These are phyloP conservation scores for Gastrophysa polygoni DNA, from an alignment of 2,888 invertebrate species.

Conservation along the genomic window DNA sequence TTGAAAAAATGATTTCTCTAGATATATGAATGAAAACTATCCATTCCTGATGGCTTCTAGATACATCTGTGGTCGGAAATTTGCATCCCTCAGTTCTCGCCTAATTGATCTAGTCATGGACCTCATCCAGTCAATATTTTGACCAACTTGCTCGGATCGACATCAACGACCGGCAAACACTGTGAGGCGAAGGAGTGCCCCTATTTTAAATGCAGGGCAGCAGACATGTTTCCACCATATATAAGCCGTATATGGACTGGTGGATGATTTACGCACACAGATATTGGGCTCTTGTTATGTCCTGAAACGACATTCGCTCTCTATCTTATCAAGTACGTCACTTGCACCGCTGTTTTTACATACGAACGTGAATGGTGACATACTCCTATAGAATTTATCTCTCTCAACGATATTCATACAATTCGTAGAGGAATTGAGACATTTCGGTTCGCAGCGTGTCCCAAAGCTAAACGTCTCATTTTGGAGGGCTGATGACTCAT, in stretches of 20 bases:
- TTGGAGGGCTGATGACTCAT: too few species aligned
- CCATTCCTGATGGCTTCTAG: too few species aligned
- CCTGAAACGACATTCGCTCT: conserved; percentile 54
- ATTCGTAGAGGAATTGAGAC: too few species aligned
- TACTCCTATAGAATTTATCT: conserved; percentile 30
- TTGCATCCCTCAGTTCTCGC: too few species aligned
- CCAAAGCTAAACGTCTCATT: too few species aligned
- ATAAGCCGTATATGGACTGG: conserved; percentile 53
- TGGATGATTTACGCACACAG: conserved; percentile 56
- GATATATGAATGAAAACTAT: too few species aligned
- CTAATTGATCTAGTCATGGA: too few species aligned
- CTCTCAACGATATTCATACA: background rate
- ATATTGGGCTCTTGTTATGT: conserved; percentile 57
- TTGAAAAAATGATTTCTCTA: too few species aligned
- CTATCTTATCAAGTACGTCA: conserved; percentile 53
- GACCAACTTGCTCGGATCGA: conserved; percentile 1
- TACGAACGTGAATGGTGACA: conserved; percentile 32
- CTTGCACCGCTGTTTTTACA: conserved; percentile 25
- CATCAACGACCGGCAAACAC: conserved; percentile 9
- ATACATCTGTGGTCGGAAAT: too few species aligned
- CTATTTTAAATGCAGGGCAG: conserved; percentile 50
- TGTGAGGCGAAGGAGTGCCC: conserved; percentile 35
- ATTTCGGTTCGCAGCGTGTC: too few species aligned
- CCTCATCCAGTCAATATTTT: background rate
- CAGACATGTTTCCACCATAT: conserved; percentile 43